Conservation (phyloP, 2,888 invertebrate genomes). For the Allolobophora icterica region DNA sequence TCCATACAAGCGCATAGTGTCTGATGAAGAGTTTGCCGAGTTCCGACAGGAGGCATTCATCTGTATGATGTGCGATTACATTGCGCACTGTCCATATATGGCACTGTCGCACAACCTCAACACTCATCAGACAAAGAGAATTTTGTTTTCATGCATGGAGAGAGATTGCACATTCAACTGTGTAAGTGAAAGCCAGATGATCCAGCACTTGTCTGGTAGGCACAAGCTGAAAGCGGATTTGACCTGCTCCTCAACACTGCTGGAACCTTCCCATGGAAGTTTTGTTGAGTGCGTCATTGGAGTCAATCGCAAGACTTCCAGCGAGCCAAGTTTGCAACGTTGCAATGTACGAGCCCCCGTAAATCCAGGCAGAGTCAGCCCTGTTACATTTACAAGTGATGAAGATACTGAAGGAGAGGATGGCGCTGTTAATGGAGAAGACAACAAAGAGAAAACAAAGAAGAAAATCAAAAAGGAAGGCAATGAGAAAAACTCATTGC, state of each 20-base stretch:
- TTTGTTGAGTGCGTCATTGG: neutral
- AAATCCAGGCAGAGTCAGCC: neutral
- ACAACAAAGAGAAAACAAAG: neutral
- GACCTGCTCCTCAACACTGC: slow-evolving; percentile 1
- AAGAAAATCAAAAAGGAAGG: neutral
- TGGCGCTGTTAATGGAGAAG: neutral
- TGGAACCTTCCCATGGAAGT: neutral
- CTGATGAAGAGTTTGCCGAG: slow-evolving; percentile 4
- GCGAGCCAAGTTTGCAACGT: neutral
- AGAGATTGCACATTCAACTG: neutral
- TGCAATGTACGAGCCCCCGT: neutral
- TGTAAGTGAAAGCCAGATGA: neutral
- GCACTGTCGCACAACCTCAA: slow-evolving; percentile 5
- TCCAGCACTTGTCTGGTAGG: neutral
- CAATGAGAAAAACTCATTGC: neutral
- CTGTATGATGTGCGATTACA: slow-evolving; percentile 24
- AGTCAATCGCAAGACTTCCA: slow-evolving; percentile 18
- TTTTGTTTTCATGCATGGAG: slow-evolving; percentile 1
- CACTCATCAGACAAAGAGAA: neutral
- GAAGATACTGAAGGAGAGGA: neutral
- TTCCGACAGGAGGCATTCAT: slow-evolving; percentile 24
- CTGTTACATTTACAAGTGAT: neutral
- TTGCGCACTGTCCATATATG: slow-evolving; percentile 26
- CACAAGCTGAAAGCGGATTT: neutral
- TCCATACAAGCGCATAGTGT: neutral